Base-by-base conservation (phyloP, 2,797 vertebrate genomes). In the Hozukius guyotensis region DNA sequence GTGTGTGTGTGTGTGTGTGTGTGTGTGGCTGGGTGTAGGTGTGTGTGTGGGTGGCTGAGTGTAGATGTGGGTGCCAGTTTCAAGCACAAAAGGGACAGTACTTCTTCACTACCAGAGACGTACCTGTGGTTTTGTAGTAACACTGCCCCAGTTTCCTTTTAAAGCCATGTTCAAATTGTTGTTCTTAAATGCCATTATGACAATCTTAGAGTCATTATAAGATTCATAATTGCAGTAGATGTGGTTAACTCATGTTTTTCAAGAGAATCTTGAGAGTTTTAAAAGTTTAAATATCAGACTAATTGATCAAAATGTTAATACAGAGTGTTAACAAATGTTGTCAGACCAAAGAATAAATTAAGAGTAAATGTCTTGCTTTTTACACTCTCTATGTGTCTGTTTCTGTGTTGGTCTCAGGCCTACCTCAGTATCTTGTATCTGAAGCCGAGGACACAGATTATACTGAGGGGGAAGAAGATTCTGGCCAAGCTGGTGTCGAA, bases 341-440 rank as follows among this genome's bases (percentile, higher is more conserved):
- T 64, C 34, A 25, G 34, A 46, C 10, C 25, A 25, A 25, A 67
- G 13, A 16, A 59, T 46, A 6, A 32, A 31, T 20, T 18, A 52
- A 6, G 7, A 52, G 29, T 16, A 22, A 66, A 25, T 55, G 16
- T 22, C 6, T 68, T 2, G 4, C 16, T 36, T n/a, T 36, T 59
- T 8, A 3, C 18, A 2, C 4, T 77, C 18, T 74, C 5, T 74
- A 1, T 72, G 1, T 68, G 10, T 78, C 56, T 68, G 14, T 87
- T n/a, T 81, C 8, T 69, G 16, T 72, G 13, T 78, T 34, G 11
- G 6, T 77, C 49, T 59, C 88, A 97, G 96, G 96, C 95, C 13
- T 97, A 96, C 87, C 95, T 96, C 87, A 94, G 95, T 78, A 94
- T 97, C 88, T 91, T 97, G 52, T 97, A 97, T 81, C 93, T 97